Percentiles rank a stretch among this genome's conserved stretches.
Evolutionary conservation across 2,797 vertebrate species (phyloP).

Genomic region (Galagoides demidoff): DNA sequence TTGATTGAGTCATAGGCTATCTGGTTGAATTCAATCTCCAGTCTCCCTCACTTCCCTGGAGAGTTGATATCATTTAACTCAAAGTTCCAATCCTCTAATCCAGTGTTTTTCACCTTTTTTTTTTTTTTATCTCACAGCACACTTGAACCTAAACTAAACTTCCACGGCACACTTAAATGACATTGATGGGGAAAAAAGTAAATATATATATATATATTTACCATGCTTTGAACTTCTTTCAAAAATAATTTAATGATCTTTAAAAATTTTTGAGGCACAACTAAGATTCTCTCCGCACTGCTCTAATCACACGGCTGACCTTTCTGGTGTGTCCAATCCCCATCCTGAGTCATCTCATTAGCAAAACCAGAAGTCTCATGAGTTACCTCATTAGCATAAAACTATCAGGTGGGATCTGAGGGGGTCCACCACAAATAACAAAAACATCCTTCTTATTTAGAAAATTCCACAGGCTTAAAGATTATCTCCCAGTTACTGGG

Average conservation of each 20-base stretch:
- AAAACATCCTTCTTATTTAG: neutral
- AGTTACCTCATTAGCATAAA: neutral
- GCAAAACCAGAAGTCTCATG: neutral
- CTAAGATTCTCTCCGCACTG: too few relatives aligned
- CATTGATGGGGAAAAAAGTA: too few relatives aligned
- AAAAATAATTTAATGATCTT: too few relatives aligned
- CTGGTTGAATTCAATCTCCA: neutral
- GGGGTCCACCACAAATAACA: too few relatives aligned
- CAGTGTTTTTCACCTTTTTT: too few relatives aligned
- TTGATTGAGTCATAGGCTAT: neutral
- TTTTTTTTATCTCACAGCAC: too few relatives aligned
- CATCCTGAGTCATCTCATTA: neutral
- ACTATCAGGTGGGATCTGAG: neutral
- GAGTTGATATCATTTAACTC: neutral
- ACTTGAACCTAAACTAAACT: too few relatives aligned
- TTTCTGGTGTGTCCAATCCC: neutral
- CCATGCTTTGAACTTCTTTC: too few relatives aligned
- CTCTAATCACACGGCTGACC: neutral
- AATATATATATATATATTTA: too few relatives aligned
- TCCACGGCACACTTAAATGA: too few relatives aligned
- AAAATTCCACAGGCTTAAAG: neutral
- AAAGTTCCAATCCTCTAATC: neutral
- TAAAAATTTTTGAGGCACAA: too few relatives aligned
- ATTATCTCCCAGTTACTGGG: neutral
- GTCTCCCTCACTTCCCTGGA: neutral